phyloP scores from a whole-genome alignment of 2,113 vertebrate genomes.

The Apteryx owenii region DNA sequence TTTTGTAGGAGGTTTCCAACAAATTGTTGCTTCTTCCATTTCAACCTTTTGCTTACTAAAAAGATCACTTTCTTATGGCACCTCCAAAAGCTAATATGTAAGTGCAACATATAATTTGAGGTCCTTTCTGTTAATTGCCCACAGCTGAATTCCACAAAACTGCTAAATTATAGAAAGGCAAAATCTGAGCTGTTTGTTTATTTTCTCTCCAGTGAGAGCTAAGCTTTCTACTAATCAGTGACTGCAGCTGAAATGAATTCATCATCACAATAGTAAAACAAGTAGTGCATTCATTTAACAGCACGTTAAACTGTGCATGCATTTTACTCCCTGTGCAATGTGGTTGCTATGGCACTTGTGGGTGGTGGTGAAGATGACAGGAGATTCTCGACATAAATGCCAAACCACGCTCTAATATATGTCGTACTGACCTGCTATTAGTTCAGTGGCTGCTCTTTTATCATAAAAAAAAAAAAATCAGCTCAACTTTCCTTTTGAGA shows the following conservation, averaged over 20 bases:
- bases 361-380: conserved; percentile 32
- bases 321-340: neutral
- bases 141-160: neutral
- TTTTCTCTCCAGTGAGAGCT: neutral
- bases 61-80: neutral
- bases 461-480: neutral
- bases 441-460: conserved; percentile 53
- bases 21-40: neutral
- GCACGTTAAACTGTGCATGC: neutral
- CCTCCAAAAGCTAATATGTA: neutral
- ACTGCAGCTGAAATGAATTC: conserved; percentile 52
- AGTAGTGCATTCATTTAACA: conserved; percentile 48
- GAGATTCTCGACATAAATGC: conserved; percentile 58
- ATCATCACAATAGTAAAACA: conserved; percentile 44
- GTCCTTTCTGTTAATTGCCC: neutral
- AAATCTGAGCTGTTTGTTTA: conserved; percentile 32
- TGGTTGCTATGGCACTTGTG: conserved; percentile 58
- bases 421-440: conserved; percentile 33
- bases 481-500: conserved; percentile 37
- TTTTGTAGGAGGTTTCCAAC: neutral
- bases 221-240: neutral
- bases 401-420: conserved; percentile 31
- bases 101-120: neutral
- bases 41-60: neutral
- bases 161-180: conserved; percentile 1